These are phyloP conservation scores for Drosophila trichaetosa DNA, from an alignment of 2,888 invertebrate species.

Conservation along the genomic window DNA sequence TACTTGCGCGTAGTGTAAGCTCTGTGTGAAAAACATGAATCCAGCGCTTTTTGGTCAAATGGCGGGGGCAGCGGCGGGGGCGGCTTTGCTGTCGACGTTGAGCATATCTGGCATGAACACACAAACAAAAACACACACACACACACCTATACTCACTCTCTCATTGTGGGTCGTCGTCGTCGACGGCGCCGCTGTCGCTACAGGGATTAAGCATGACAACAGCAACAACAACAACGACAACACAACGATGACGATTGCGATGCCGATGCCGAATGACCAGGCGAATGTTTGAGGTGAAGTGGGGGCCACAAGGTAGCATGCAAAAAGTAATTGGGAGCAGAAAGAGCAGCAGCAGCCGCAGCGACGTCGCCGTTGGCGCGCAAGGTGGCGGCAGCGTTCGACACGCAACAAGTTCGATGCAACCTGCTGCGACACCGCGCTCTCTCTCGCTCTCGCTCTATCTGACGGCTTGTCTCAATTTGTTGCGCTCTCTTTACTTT, in stretches of 20 bases:
- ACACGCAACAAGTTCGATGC: conserved; percentile 78
- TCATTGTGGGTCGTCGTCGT: conserved; percentile 60
- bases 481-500: conserved; percentile 60
- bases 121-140: conserved; percentile 31
- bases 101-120: conserved; percentile 63
- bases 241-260: conserved; percentile 74
- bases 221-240: conserved; percentile 61
- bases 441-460: conserved; percentile 9
- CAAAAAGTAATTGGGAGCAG: conserved; percentile 83
- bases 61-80: conserved; percentile 22
- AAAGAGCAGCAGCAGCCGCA: conserved; percentile 61
- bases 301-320: conserved; percentile 80
- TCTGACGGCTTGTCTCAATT: conserved; percentile 38
- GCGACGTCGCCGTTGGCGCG: conserved; percentile 47
- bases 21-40: conserved; percentile 82
- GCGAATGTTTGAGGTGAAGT: conserved; percentile 69
- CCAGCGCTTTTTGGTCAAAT: conserved; percentile 78
- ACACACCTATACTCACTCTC: conserved; percentile 49
- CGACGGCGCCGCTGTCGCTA: conserved; percentile 65
- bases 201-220: conserved; percentile 80
- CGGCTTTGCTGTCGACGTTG: conserved; percentile 35
- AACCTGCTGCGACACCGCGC: conserved; percentile 52
- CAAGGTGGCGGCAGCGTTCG: conserved; percentile 70
- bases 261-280: conserved; percentile 67
- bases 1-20: conserved; percentile 63